phyloP scores from a whole-genome alignment of 2,888 invertebrate genomes.

The Mythimna vitellina region DNA sequence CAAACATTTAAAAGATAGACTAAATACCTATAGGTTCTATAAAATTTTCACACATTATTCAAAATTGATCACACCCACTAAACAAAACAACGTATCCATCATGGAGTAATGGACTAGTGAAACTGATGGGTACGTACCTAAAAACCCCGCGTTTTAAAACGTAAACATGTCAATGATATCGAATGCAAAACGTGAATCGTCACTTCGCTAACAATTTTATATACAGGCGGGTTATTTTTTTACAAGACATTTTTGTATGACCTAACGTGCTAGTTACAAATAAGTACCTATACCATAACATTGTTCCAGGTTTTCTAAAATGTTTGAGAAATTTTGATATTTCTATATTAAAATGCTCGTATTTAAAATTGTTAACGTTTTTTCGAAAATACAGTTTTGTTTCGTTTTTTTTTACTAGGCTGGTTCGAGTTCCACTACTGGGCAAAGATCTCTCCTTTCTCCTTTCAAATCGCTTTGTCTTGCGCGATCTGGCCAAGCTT shows the following conservation, averaged over 20 bases:
- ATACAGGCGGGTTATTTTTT: conserved; percentile 17
- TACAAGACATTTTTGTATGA: not conserved
- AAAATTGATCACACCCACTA: conserved; percentile 6
- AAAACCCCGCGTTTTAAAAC: conserved; percentile 39
- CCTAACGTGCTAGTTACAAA: not conserved
- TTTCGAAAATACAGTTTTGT: not conserved
- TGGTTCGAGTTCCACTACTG: no score
- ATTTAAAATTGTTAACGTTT: not conserved
- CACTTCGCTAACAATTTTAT: conserved; percentile 28
- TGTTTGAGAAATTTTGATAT: not conserved
- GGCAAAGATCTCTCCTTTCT: no score
- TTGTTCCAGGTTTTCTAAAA: not conserved
- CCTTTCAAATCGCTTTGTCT: no score
- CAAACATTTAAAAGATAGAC: no score
- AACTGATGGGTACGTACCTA: conserved; percentile 12
- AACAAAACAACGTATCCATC: conserved; percentile 16
- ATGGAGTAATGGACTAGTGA: conserved; percentile 34
- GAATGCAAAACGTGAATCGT: conserved; percentile 36
- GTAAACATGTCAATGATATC: conserved; percentile 53
- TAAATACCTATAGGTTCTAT: not conserved
- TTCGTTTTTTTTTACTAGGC: not conserved
- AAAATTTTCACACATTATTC: not conserved
- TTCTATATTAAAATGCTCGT: not conserved
- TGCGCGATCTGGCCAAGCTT: no score
- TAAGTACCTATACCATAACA: no score